These are phyloP conservation scores for Taenioides sp. DNA, from an alignment of 2,797 vertebrate genomes.

Conservation along the genomic window DNA sequence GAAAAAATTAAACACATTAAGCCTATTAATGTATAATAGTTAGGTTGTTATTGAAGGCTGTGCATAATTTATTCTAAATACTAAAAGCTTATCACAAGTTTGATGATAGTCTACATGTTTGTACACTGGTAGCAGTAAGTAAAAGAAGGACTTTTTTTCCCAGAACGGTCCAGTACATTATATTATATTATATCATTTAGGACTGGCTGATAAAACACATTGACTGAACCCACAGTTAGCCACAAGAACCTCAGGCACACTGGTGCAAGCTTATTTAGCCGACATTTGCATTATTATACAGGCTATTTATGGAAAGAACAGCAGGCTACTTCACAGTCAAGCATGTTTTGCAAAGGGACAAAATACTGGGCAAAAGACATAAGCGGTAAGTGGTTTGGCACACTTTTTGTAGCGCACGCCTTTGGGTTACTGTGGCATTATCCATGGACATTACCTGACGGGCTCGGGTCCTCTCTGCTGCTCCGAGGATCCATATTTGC, in stretches of 20 bases:
- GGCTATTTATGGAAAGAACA: background rate
- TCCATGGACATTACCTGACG: constrained; percentile 62
- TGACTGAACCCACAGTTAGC: no score
- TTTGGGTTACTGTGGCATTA: constrained; percentile 33
- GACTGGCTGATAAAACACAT: background rate
- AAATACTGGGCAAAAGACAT: background rate
- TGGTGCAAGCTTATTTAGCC: background rate
- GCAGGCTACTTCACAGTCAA: background rate
- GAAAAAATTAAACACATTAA: background rate
- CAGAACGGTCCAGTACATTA: background rate
- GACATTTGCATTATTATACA: background rate
- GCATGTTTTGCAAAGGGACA: background rate
- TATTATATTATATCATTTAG: background rate
- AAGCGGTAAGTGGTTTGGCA: background rate
- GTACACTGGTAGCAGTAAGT: background rate
- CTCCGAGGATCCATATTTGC: constrained; percentile 53
- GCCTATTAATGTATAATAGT: background rate
- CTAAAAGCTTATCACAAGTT: background rate
- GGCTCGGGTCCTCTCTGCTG: constrained; percentile 39
- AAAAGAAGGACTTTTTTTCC: background rate
- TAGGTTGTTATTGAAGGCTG: background rate
- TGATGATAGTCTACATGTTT: background rate
- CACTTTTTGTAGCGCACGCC: background rate
- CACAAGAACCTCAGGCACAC: no score
- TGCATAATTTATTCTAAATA: background rate